phyloP scores from a whole-genome alignment of 2,888 invertebrate genomes.

The Sarcophaga caerulescens region DNA sequence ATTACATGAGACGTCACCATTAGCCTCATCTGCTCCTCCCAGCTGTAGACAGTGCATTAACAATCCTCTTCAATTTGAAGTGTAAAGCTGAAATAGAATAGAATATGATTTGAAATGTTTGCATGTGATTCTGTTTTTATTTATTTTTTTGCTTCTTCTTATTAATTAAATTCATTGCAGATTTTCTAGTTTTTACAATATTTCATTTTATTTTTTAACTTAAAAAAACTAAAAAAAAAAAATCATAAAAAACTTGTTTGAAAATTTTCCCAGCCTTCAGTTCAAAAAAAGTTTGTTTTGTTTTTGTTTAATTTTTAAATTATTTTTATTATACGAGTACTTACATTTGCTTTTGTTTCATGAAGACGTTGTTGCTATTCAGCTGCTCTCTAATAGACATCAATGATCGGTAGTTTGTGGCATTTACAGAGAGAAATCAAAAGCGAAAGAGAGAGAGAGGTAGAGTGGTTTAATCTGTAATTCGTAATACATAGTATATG shows the following conservation, averaged over 20 bases:
- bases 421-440: slow-evolving; percentile 9
- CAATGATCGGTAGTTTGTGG: not conserved
- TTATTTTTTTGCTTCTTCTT: too few species aligned
- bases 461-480: slow-evolving; percentile 18
- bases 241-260: slow-evolving; percentile 73
- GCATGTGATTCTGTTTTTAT: too few species aligned
- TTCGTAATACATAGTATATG: slow-evolving; percentile 25
- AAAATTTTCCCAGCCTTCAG: slow-evolving; percentile 79
- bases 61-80: too few species aligned
- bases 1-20: too few species aligned
- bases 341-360: slow-evolving; percentile 15
- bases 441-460: too few species aligned
- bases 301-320: slow-evolving; percentile 57
- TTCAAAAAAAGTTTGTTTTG: not conserved
- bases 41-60: too few species aligned
- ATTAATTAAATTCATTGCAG: not conserved
- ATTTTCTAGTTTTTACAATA: not conserved
- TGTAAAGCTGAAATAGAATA: not conserved
- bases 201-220: not conserved
- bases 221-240: not conserved
- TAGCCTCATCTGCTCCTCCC: not conserved
- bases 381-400: slow-evolving; percentile 8
- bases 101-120: not conserved
- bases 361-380: not conserved
- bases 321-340: slow-evolving; percentile 43